Evolutionary conservation across 2,888 invertebrate species (phyloP).

Genomic region (Criorhina ranunculi): DNA sequence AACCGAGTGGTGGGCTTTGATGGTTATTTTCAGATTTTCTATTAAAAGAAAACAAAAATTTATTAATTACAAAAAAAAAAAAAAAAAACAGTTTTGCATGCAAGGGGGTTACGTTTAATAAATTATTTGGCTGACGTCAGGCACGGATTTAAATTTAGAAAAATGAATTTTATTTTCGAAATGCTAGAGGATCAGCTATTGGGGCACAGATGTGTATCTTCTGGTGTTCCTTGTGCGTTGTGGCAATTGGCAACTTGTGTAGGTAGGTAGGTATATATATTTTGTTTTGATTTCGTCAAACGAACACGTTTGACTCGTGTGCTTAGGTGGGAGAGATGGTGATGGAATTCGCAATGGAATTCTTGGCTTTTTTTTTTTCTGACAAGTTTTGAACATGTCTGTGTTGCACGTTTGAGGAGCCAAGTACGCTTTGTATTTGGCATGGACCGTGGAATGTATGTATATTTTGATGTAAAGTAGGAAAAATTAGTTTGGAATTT

Average conservation of each 20-base stretch:
- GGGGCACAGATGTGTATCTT: constrained; percentile 20
- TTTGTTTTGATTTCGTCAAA: constrained; percentile 40
- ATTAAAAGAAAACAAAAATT: constrained; percentile 38
- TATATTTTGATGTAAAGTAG: neutral
- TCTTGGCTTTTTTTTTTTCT: constrained; percentile 13
- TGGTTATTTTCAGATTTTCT: constrained; percentile 48
- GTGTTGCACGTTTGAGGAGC: constrained; percentile 11
- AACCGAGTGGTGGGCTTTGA: neutral
- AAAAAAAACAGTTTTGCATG: constrained; percentile 53
- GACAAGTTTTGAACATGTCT: neutral
- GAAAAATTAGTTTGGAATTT: constrained; percentile 22
- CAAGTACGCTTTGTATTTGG: constrained; percentile 8
- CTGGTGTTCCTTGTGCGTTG: constrained; percentile 5
- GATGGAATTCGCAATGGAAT: constrained; percentile 40
- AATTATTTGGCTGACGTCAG: constrained; percentile 59
- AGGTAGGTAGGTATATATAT: constrained; percentile 1
- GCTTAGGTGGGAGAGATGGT: constrained; percentile 2
- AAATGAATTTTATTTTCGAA: constrained; percentile 42
- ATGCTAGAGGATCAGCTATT: constrained; percentile 29
- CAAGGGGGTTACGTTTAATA: constrained; percentile 49
- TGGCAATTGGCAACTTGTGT: constrained; percentile 33
- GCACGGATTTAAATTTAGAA: constrained; percentile 38
- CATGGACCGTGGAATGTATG: constrained; percentile 9
- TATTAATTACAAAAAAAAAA: constrained; percentile 47
- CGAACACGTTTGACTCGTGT: constrained; percentile 63